Evolutionary conservation across 2,888 invertebrate species (phyloP).

Genomic region (Empis stercorea): DNA sequence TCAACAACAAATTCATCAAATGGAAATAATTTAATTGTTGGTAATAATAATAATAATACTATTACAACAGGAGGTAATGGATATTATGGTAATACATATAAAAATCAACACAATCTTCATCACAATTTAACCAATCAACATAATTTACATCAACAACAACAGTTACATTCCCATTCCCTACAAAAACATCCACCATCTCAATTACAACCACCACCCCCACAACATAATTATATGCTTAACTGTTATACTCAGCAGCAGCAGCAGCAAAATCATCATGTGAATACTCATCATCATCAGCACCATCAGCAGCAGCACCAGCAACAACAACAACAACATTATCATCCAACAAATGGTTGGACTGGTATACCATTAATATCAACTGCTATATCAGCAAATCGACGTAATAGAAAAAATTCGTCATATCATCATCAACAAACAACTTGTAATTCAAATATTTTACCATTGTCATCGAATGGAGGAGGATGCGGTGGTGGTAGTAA

Average conservation of each 20-base stretch:
- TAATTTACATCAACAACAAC: background rate
- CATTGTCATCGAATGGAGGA: background rate
- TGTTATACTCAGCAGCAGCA: constrained; percentile 11
- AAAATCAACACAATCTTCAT: no score
- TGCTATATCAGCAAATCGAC: constrained; percentile 49
- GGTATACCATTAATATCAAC: constrained; percentile 72
- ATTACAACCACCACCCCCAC: constrained; percentile 10
- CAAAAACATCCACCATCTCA: background rate
- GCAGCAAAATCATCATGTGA: constrained; percentile 6
- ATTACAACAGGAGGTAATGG: no score
- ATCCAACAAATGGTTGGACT: constrained; percentile 50
- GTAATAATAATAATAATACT: no score
- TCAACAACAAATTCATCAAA: background rate
- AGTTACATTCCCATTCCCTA: background rate
- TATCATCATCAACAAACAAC: constrained; percentile 10
- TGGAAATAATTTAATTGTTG: no score
- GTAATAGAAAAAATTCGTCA: constrained; percentile 23
- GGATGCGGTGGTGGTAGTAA: background rate
- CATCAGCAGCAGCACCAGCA: constrained; percentile 13
- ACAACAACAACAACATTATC: constrained; percentile 12
- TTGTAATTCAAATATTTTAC: background rate
- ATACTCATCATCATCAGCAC: constrained; percentile 5
- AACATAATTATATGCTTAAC: constrained; percentile 11
- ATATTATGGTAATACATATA: no score
- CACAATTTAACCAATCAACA: background rate